Evolutionary conservation across 1,140 invertebrate species (phyloP).

Genomic region (Whitmania pigra): DNA sequence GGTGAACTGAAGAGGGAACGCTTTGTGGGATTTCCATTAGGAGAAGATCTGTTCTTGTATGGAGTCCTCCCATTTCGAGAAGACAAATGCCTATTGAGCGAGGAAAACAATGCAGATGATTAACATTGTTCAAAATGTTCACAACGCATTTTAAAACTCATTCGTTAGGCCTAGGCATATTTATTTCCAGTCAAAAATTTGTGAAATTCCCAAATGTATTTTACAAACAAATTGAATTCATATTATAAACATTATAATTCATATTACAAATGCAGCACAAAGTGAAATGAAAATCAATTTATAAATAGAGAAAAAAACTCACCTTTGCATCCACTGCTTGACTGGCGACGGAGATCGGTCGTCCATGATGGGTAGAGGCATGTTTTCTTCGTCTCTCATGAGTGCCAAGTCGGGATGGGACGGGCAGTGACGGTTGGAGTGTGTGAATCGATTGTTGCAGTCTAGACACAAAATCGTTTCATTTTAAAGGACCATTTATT

Average conservation of each 20-base stretch:
- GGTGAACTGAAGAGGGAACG: constrained; percentile 42
- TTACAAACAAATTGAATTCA: too few species aligned
- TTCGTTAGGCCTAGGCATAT: too few species aligned
- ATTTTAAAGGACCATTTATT: neutral
- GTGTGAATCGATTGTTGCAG: constrained; percentile 58
- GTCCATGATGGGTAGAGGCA: constrained; percentile 41
- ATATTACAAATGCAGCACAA: too few species aligned
- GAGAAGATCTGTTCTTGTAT: constrained; percentile 23
- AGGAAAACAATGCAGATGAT: neutral
- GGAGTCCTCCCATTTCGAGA: constrained; percentile 2
- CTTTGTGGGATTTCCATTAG: constrained; percentile 41
- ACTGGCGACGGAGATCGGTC: constrained; percentile 46
- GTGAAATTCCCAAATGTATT: too few species aligned
- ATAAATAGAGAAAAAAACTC: constrained; percentile 26
- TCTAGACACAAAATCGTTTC: constrained; percentile 31
- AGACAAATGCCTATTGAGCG: neutral
- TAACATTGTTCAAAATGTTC: constrained; percentile 17
- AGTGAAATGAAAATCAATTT: constrained; percentile 15
- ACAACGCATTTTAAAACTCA: constrained; percentile 19
- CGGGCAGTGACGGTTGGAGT: constrained; percentile 62
- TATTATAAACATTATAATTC: too few species aligned
- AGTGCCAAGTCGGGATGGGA: constrained; percentile 40
- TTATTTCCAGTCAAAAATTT: too few species aligned
- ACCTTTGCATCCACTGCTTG: constrained; percentile 49
- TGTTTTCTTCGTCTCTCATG: constrained; percentile 28